Base-by-base conservation (phyloP, 2,888 invertebrate species). In the Slavum lentiscoides region DNA sequence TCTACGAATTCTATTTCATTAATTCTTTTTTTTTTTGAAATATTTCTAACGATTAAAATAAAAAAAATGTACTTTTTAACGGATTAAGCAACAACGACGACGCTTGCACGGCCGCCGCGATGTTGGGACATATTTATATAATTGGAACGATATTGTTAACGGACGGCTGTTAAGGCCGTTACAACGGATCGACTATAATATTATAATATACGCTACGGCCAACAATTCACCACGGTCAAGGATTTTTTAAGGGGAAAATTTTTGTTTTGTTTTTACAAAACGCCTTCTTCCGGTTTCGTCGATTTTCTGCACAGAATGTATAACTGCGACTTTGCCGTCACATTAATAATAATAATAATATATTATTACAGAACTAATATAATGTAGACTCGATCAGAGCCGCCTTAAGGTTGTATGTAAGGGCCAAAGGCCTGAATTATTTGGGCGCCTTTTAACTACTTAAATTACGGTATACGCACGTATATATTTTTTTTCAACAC, bases 221-320 rank as follows among this genome's bases (percentile, higher is more conserved):
- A 74, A 74, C 74, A 23, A 66, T 67, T 75, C 8, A 43, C 37
- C 67, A 67, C 21, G 75, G 75, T 67, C 75, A 67, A 75, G 75
- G 75, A 23, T 43, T 43, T 67, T 75, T 58, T 30, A 2, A 49
- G 11, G 49, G 67, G 43, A 58, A 49, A 59, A 58, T 59, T 74
- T 9, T 43, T 43, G 0, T 9, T 9, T 9, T 30, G 4, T 30
- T 30, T 2, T 30, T 30, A 74, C 30, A 30, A n/a, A 37, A 64
- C 53, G 53, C 53, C n/a, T 17, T 53, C 30, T 74, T 74, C 74
- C 64, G 74, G 74, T 64, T 64, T 74, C 53, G 21, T 30, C 15
- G n/a, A 21, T 62, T 49, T 49, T 15, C 13, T 13, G 49, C 3
- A 49, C 15, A 13, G 8, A 11, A 49, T 49, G 4, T 39, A 39